Base-by-base conservation (phyloP, 2,888 invertebrate genomes). In the Rotaria sp. region DNA sequence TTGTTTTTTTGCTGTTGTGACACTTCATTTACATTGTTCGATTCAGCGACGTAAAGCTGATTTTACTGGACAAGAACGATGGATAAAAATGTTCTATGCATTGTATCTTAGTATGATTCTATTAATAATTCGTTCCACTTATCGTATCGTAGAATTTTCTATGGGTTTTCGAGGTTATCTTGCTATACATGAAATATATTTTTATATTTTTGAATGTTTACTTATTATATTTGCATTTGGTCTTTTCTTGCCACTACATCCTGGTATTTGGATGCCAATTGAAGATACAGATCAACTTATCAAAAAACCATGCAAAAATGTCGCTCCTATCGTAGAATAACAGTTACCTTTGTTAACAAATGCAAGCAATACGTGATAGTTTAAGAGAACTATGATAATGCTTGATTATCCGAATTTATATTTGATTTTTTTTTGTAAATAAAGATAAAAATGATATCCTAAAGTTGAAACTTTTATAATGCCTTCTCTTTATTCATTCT, bases 81-180 rank as follows among this genome's bases (percentile, higher is more conserved):
- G 75, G 75, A 10, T 75, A n/a, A 75, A 41, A 26, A 75, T 75
- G 45, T 75, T 75, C n/a, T 75, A 75, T 75, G 75, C 75, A 38
- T 75, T 75, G 10, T 75, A 75, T 45, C 45, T 75, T 18, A 75
- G 75, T 45, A 75, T 75, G 45, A n/a, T n/a, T 75, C 26, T 75
- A 41, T 75, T 75, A 18, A 75, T 75, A 11, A 41, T 75, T 24
- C 75, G 75, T 75, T 75, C 75, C 0, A 45, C 45, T 75, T 75
- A 75, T 45, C 75, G 75, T 24, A 75, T 75, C 11, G 45, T 75
- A 13, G 75, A 75, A 75, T 75, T 75, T n/a, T 1, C 75, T 4
- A 75, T 45, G 41, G 75, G 75, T 75, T 75, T 75, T 26, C 75
- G 75, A n/a, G 75, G 75, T 75, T 75, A 75, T 45, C 38, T 75